Evolutionary conservation across 35 echinoderm and acorn worm species (phyloP).

Genomic region (Heliocidaris erythrogramma): DNA sequence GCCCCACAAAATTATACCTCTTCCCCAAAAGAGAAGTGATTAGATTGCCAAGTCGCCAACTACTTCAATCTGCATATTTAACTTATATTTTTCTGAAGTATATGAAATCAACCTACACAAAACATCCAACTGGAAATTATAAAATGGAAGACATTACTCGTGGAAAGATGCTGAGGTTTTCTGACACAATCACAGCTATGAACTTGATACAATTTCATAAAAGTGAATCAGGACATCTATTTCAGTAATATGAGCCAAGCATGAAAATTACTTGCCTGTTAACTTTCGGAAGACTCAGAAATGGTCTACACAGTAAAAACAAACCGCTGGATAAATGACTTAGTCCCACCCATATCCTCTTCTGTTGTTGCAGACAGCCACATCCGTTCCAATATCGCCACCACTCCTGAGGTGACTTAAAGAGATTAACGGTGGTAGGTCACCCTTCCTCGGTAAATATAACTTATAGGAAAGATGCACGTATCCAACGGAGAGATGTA

Average conservation of each 20-base stretch:
- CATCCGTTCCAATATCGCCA: background rate
- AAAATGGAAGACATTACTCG: no score
- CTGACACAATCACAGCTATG: no score
- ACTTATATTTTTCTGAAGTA: no score
- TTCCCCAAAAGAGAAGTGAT: no score
- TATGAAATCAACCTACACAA: no score
- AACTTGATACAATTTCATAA: no score
- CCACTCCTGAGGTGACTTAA: background rate
- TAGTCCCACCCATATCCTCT: background rate
- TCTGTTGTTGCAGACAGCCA: constrained; percentile 7
- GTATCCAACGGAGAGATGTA: background rate
- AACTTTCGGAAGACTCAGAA: background rate
- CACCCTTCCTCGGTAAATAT: background rate
- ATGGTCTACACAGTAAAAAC: background rate
- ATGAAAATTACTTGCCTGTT: background rate
- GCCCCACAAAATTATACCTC: no score
- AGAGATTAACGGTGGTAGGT: background rate
- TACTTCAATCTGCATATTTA: no score
- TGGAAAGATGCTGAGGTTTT: no score
- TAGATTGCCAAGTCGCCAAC: no score
- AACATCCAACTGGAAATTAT: no score
- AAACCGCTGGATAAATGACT: background rate
- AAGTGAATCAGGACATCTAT: background rate
- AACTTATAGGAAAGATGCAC: background rate
- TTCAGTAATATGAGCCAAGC: background rate